A percentile compares a stretch with the other conserved stretches of the same genome.
These are phyloP conservation scores for Halichondria panicea DNA, from an alignment of 37 sponge, comb jelly and placozoan genomes.

Conservation along the genomic window DNA sequence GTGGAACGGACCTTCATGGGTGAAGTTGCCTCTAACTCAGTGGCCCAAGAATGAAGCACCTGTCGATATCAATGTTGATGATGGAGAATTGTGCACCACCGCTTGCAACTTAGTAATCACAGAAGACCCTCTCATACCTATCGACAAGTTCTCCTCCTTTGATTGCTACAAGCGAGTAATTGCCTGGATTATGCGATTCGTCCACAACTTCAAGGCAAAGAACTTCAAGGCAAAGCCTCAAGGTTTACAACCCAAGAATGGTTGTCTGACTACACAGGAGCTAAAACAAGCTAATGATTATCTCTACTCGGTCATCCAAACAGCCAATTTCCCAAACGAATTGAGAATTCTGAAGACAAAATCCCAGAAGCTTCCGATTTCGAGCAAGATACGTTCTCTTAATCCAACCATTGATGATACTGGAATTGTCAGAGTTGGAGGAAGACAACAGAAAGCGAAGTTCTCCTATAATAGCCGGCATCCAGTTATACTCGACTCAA, in stretches of 20 bases:
- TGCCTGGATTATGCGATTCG: slow-evolving; percentile 36
- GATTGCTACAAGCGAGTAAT: slow-evolving; percentile 17
- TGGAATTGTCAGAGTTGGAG: slow-evolving; percentile 26
- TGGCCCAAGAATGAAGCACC: slow-evolving; percentile 4
- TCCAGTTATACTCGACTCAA: slow-evolving; percentile 33
- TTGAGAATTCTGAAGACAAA: not conserved
- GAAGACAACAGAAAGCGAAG: slow-evolving; percentile 21
- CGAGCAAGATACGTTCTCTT: slow-evolving; percentile 8
- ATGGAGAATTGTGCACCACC: not conserved
- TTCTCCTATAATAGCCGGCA: slow-evolving; percentile 10
- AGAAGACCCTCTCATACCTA: slow-evolving; percentile 16
- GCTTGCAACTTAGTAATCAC: not conserved
- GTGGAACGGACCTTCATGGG: slow-evolving; percentile 33
- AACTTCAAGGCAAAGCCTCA: not conserved
- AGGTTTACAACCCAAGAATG: not conserved
- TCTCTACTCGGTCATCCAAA: slow-evolving; percentile 10
- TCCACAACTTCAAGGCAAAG: slow-evolving; percentile 10
- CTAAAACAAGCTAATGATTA: slow-evolving; percentile 2
- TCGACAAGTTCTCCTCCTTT: slow-evolving; percentile 14
- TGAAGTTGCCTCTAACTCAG: not conserved
- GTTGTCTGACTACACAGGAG: slow-evolving; percentile 5
- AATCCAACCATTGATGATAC: slow-evolving; percentile 32
- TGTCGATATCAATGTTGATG: not conserved
- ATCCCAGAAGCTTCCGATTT: not conserved
- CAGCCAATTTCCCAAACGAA: slow-evolving; percentile 10